These are phyloP conservation scores for Tenthredo livida DNA, from an alignment of 2,888 invertebrate genomes.

Conservation along the genomic window DNA sequence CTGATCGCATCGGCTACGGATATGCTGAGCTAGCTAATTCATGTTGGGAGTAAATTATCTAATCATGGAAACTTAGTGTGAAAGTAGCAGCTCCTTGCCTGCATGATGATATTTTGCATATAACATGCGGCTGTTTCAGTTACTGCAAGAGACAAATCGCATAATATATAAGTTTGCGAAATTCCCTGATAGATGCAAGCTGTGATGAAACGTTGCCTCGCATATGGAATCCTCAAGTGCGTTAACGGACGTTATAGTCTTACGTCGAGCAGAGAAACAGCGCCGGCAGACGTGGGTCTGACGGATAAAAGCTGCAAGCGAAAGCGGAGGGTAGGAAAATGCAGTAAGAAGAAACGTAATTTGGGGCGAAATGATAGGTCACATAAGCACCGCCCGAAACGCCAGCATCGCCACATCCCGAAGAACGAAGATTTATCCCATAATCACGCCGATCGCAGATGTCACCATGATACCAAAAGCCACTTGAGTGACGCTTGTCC, in stretches of 20 bases:
- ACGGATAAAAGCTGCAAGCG: not conserved
- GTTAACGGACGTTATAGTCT: conserved; percentile 66
- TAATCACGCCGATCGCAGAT: not conserved
- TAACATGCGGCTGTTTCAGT: not conserved
- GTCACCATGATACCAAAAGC: not conserved
- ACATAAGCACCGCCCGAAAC: not conserved
- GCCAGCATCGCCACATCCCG: not conserved
- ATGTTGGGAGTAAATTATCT: not conserved
- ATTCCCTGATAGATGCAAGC: conserved; percentile 61
- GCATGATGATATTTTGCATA: not conserved
- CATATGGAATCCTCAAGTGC: conserved; percentile 71
- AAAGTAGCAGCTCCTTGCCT: not conserved
- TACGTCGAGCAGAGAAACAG: not conserved
- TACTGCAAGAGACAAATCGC: too few species aligned
- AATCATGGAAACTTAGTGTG: not conserved
- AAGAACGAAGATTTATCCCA: not conserved
- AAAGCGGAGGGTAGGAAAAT: not conserved
- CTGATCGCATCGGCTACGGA: not conserved
- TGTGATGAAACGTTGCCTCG: conserved; percentile 72
- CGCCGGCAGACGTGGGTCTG: not conserved
- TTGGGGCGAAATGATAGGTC: not conserved
- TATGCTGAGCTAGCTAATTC: not conserved
- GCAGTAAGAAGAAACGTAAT: conserved; percentile 10
- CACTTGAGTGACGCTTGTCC: not conserved
- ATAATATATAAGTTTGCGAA: not conserved